phyloP scores from a whole-genome alignment of 2,888 invertebrate species.

The Trissoscelio sp. region DNA sequence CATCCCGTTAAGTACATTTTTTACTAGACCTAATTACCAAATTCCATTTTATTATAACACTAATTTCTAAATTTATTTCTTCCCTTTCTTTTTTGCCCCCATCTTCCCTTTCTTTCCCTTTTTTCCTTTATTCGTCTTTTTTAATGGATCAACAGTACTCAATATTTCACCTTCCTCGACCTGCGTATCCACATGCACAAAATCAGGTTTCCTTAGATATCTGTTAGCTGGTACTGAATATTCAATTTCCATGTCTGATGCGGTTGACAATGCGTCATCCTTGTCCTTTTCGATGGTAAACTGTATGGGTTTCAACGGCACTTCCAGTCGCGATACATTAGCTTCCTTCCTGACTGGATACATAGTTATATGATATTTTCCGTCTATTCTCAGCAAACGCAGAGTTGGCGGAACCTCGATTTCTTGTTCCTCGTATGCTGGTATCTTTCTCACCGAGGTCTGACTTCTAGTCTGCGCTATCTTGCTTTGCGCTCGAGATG shows the following conservation, averaged over 20 bases:
- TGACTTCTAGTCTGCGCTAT: slow-evolving; percentile 52
- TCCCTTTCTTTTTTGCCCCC: slow-evolving; percentile 7
- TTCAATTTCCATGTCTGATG: slow-evolving; percentile 83
- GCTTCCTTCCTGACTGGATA: slow-evolving; percentile 80
- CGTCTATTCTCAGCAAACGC: slow-evolving; percentile 80
- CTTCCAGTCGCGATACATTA: slow-evolving; percentile 73
- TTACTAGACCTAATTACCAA: too few relatives aligned
- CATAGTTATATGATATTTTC: slow-evolving; percentile 82
- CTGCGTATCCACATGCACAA: slow-evolving; percentile 80
- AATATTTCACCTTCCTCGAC: slow-evolving; percentile 80
- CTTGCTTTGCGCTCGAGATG: slow-evolving; percentile 45
- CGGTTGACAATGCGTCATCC: slow-evolving; percentile 78
- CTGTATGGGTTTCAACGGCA: slow-evolving; percentile 80
- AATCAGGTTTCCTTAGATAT: slow-evolving; percentile 78
- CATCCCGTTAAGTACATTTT: background rate
- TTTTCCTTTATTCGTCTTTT: slow-evolving; percentile 60
- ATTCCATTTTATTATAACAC: too few relatives aligned
- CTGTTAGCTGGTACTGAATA: slow-evolving; percentile 81
- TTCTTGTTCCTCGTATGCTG: slow-evolving; percentile 66
- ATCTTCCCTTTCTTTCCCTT: slow-evolving; percentile 19
- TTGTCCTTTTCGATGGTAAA: slow-evolving; percentile 80
- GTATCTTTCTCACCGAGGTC: slow-evolving; percentile 66
- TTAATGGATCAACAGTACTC: slow-evolving; percentile 72
- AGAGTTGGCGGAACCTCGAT: slow-evolving; percentile 79
- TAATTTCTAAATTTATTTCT: background rate